A percentile compares a stretch with the other conserved stretches of the same genome.
phyloP scores from a whole-genome alignment of 2,113 vertebrate genomes.

The Chroicocephalus ridibundus region DNA sequence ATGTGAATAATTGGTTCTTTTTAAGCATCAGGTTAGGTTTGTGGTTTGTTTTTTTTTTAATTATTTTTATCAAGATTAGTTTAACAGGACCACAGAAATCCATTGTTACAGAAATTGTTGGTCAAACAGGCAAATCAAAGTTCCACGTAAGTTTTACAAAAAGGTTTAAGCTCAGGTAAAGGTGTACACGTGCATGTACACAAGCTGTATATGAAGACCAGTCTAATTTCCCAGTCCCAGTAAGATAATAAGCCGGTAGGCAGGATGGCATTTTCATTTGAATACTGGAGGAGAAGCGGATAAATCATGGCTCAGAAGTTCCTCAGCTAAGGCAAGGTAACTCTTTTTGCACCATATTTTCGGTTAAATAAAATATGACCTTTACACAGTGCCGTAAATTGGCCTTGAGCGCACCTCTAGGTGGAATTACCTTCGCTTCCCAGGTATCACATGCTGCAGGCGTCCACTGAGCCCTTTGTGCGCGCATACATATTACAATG shows the following conservation, averaged over 20 bases:
- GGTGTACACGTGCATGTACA: background rate
- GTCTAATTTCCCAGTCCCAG: background rate
- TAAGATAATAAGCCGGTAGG: background rate
- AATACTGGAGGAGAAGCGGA: background rate
- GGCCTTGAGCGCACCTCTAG: background rate
- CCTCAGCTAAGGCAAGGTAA: background rate
- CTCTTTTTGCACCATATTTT: background rate
- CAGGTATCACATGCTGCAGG: background rate
- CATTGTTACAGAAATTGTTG: background rate
- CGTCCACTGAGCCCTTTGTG: background rate
- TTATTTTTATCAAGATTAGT: background rate
- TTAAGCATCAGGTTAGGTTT: background rate
- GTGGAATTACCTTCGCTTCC: conserved; percentile 1
- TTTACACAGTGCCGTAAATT: background rate
- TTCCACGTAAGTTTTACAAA: background rate
- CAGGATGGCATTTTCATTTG: background rate
- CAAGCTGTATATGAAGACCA: background rate
- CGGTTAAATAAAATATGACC: conserved; percentile 35
- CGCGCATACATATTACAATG: background rate
- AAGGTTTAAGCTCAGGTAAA: background rate
- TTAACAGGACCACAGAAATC: background rate
- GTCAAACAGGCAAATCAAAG: background rate
- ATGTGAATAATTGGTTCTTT: background rate
- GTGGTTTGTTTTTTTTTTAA: background rate
- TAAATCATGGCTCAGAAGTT: background rate